Conservation (phyloP, 2,888 invertebrate genomes). For the Microctonus aethiopoides region DNA sequence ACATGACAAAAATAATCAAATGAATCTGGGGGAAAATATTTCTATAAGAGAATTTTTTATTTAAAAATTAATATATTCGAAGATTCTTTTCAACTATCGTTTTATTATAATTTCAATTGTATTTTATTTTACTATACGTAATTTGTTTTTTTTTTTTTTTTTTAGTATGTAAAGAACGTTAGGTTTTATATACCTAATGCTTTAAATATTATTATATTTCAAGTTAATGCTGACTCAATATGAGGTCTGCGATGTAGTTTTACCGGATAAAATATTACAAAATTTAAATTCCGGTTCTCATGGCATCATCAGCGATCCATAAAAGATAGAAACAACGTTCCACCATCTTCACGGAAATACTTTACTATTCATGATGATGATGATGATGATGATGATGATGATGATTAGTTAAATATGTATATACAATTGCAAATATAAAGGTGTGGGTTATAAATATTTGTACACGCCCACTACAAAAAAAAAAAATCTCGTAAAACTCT, state of each 20-base stretch:
- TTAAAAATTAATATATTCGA: neutral
- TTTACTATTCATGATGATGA: neutral
- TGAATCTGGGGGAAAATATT: neutral
- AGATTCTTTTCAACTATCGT: neutral
- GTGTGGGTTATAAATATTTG: neutral
- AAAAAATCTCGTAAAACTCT: slow-evolving; percentile 22
- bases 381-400: neutral
- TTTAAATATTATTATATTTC: neutral
- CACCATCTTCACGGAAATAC: slow-evolving; percentile 9
- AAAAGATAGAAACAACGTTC: slow-evolving; percentile 1
- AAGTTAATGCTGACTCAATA: neutral
- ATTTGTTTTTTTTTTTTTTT: neutral
- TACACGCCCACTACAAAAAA: slow-evolving; percentile 3
- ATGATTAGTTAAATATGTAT: slow-evolving; percentile 4
- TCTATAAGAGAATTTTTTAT: neutral
- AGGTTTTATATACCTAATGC: neutral
- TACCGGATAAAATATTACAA: neutral
- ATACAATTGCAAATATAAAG: neutral
- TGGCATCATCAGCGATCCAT: neutral
- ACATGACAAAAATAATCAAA: neutral
- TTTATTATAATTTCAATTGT: too few relatives aligned
- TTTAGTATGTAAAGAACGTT: neutral
- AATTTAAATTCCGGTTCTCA: slow-evolving; percentile 1
- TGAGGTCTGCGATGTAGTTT: neutral
- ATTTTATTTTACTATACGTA: too few relatives aligned